Conservation (phyloP, 2,888 invertebrate species). For the Frankliniella fusca region DNA sequence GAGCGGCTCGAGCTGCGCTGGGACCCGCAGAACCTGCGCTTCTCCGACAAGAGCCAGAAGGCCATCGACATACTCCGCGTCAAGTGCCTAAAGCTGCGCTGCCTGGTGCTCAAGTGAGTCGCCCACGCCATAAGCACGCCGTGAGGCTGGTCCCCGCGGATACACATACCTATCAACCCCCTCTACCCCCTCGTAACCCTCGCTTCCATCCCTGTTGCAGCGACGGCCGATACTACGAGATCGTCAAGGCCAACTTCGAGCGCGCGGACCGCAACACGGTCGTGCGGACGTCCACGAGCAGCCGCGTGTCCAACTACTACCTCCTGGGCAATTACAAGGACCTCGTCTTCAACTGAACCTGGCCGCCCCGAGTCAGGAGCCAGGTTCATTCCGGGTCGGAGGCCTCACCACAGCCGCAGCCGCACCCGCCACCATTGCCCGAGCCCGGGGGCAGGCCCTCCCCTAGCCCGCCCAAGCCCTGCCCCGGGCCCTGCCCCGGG, state of each 20-base stretch:
- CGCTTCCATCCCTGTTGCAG: constrained; percentile 52
- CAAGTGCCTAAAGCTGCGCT: constrained; percentile 86
- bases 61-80: constrained; percentile 96
- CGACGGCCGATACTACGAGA: constrained; percentile 98
- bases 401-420: too few relatives aligned
- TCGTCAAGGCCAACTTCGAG: constrained; percentile 98
- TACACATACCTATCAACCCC: neutral
- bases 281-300: constrained; percentile 94
- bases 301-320: constrained; percentile 90
- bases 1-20: constrained; percentile 93
- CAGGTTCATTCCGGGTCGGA: too few relatives aligned
- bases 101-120: constrained; percentile 81
- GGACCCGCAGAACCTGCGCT: constrained; percentile 97
- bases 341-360: constrained; percentile 80
- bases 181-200: neutral
- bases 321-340: constrained; percentile 90
- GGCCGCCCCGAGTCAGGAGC: neutral
- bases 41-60: constrained; percentile 99
- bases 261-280: constrained; percentile 95
- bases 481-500: too few relatives aligned
- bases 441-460: neutral
- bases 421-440: neutral
- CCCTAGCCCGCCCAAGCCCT: neutral
- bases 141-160: neutral
- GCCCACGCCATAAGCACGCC: neutral